phyloP scores from a whole-genome alignment of 2,113 vertebrate species.

The Eptesicus fuscus region DNA sequence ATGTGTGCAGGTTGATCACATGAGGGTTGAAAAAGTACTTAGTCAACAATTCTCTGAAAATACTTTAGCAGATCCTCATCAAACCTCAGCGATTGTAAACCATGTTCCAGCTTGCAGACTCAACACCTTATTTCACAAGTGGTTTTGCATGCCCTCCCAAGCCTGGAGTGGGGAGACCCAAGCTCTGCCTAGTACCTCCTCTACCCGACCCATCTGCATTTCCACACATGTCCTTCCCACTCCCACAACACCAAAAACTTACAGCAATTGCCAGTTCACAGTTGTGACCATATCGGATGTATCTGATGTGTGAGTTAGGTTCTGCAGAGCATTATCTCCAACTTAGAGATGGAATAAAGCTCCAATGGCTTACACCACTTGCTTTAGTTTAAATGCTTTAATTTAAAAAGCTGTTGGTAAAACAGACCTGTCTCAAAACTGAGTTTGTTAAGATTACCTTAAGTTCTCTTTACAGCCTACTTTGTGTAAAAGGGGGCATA shows the following conservation, averaged over 20 bases:
- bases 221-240: neutral
- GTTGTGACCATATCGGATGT: neutral
- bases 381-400: neutral
- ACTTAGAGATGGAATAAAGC: neutral
- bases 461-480: neutral
- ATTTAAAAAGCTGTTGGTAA: neutral
- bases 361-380: neutral
- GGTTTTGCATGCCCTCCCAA: neutral
- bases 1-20: slow-evolving; percentile 71
- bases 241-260: neutral
- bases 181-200: neutral
- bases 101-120: neutral
- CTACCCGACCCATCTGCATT: neutral
- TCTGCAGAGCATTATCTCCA: neutral
- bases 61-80: neutral
- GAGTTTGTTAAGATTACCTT: neutral
- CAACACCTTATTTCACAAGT: neutral
- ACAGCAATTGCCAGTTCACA: neutral
- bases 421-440: neutral
- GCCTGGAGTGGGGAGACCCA: neutral
- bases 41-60: slow-evolving; percentile 58
- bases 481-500: neutral
- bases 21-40: slow-evolving; percentile 65
- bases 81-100: neutral
- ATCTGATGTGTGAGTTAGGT: neutral